Base-by-base conservation (phyloP, 2,113 vertebrate genomes). In the Boleophthalmus pectinirostris region DNA sequence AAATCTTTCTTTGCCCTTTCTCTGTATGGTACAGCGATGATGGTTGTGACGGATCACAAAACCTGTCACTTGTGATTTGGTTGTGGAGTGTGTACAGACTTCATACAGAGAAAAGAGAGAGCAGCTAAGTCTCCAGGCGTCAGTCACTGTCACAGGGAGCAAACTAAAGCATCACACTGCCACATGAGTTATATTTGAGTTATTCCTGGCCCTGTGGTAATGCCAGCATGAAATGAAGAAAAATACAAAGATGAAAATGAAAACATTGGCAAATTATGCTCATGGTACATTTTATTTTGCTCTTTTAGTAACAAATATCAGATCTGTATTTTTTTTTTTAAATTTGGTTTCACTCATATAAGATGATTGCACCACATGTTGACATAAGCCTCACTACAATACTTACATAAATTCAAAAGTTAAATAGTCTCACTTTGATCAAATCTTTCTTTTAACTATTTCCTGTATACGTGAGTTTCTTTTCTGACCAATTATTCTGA, bases 61-160 rank as follows among this genome's bases (percentile, higher is more conserved):
- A 45, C 18, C 51, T 67, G 68, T 33, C 38, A n/a, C 47, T n/a
- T 76, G 25, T 15, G 45, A 12, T 72, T 49, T 77, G 57, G 20
- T 64, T 21, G 24, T 53, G 54, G 15, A 11, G 33, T 13, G 13
- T 29, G 3, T 60, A 15, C 38, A 38, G 35, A 38, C 35, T 38
- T 38, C 35, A 38, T 38, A 38, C 35, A 43, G 9, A 43, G 38
- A 43, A 43, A 3, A 60, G 24, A 33, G 18, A 4, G 61, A 38
- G 33, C 33, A 38, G 33, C 16, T 10, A 64, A 38, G 33, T 38
- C 61, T 35, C 33, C 29, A 43, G 61, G 33, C 61, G 11, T 38
- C 61, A 64, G 29, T 64, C 29, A 60, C 61, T 43, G 29, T 64
- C 29, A 60, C 24, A 61, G 16, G 60, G 15, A 20, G 60, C 60